Percentiles rank a stretch among this genome's conserved stretches.
These are phyloP conservation scores for Pocillopora damicornis DNA, from an alignment of 64 coral and sea anemone species.

Conservation along the genomic window DNA sequence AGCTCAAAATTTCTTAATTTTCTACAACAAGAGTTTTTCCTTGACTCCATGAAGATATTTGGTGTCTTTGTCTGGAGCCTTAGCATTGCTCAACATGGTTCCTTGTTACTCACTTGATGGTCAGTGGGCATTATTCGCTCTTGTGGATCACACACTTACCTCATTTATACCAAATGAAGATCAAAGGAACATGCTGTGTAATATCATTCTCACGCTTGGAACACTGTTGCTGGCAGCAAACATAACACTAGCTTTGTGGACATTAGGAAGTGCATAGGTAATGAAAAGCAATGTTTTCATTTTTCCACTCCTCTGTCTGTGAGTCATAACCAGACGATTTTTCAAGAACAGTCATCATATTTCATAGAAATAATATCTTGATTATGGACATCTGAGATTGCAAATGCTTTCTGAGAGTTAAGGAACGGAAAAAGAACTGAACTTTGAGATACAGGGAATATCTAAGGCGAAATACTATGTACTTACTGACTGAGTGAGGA, in stretches of 20 bases:
- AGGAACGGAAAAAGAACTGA: background rate
- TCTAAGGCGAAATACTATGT: too few species aligned
- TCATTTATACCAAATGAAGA: slow-evolving; percentile 70
- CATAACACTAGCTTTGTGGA: slow-evolving; percentile 91
- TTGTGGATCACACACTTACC: slow-evolving; percentile 62
- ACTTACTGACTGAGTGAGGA: too few species aligned
- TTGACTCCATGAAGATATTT: slow-evolving; percentile 72
- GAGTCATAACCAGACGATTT: too few species aligned
- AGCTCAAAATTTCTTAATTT: background rate
- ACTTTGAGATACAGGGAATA: too few species aligned
- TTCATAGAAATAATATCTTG: too few species aligned
- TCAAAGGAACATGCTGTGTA: slow-evolving; percentile 81
- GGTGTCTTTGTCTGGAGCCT: slow-evolving; percentile 86
- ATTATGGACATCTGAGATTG: too few species aligned
- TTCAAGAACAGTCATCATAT: too few species aligned
- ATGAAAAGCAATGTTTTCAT: background rate
- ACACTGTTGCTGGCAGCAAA: slow-evolving; percentile 85
- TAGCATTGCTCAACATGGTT: slow-evolving; percentile 87
- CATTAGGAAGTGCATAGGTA: slow-evolving; percentile 65
- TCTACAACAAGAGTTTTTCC: background rate
- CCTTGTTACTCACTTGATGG: slow-evolving; percentile 96
- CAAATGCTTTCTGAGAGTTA: background rate
- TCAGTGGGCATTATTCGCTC: slow-evolving; percentile 92
- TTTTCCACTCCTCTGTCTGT: background rate
- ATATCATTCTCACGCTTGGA: slow-evolving; percentile 78